phyloP scores from a whole-genome alignment of 2,888 invertebrate genomes.

The Lobophora halterata region DNA sequence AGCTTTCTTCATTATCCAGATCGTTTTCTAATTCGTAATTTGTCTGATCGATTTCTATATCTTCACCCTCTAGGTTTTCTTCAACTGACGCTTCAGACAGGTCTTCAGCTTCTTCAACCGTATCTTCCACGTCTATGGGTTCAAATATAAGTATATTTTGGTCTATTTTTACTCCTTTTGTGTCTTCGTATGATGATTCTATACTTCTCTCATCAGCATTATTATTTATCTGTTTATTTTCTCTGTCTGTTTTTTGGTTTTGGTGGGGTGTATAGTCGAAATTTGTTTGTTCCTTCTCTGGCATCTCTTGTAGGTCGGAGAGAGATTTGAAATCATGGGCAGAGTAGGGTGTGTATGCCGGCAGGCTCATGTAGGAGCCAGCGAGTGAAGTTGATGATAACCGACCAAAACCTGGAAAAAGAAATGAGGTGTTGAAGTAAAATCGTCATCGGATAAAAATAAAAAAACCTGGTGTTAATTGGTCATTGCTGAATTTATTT shows the following conservation, averaged over 20 bases:
- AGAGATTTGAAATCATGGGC: conserved; percentile 24
- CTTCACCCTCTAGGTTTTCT: conserved; percentile 5
- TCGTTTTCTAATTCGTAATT: no score
- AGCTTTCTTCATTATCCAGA: conserved; percentile 8
- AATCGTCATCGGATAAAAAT: no score
- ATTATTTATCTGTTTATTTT: conserved; percentile 1
- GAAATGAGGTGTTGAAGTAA: no score
- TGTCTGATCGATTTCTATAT: no score
- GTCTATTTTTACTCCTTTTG: conserved; percentile 5
- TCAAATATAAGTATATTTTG: no score
- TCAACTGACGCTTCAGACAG: conserved; percentile 7
- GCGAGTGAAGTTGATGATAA: conserved; percentile 51
- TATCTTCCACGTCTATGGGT: no score
- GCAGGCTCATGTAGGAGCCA: conserved; percentile 45
- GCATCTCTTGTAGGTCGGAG: conserved; percentile 29
- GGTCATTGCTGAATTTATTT: no score
- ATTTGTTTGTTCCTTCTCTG: conserved; percentile 34
- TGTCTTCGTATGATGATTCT: conserved; percentile 6
- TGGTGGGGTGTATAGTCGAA: no score
- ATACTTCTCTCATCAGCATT: no score
- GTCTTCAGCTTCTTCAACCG: background rate
- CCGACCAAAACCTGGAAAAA: no score
- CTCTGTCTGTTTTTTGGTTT: background rate
- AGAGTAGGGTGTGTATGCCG: conserved; percentile 42
- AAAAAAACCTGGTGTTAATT: no score